Conservation (phyloP, 2,113 vertebrate genomes). For the Neopipo cinnamomea region DNA sequence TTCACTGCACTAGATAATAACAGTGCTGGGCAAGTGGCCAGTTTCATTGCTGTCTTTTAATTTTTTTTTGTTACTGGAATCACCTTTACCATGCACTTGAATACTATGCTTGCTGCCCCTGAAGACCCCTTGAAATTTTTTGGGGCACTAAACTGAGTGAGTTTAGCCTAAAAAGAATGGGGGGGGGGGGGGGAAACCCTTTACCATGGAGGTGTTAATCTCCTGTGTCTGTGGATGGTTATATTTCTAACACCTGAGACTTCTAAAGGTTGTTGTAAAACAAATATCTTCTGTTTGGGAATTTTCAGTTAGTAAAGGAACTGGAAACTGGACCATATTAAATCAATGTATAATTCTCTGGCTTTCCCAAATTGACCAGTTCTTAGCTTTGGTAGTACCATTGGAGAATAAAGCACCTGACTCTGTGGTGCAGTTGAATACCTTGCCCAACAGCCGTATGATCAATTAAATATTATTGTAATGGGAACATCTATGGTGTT, state of each 20-base stretch:
- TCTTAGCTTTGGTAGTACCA: neutral
- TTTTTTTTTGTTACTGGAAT: neutral
- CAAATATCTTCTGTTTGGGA: neutral
- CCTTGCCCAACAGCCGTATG: neutral
- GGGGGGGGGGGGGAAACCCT: neutral
- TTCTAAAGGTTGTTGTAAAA: neutral
- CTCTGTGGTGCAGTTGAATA: neutral
- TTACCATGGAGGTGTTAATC: neutral
- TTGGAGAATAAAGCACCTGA: neutral
- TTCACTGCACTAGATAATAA: neutral
- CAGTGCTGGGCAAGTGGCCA: neutral
- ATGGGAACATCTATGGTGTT: conserved; percentile 14
- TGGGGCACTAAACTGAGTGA: neutral
- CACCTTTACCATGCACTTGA: neutral
- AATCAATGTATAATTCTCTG: neutral
- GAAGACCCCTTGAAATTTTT: neutral
- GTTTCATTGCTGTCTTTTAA: neutral
- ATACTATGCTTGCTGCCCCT: neutral
- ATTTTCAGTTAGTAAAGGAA: conserved; percentile 16
- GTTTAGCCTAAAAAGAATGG: neutral
- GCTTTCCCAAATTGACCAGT: neutral
- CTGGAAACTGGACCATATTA: neutral
- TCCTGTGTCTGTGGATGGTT: neutral
- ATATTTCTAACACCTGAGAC: neutral
- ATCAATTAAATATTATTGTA: conserved; percentile 3